Evolutionary conservation across 2,888 invertebrate species (phyloP).

Genomic region (Seira sanloemensis): DNA sequence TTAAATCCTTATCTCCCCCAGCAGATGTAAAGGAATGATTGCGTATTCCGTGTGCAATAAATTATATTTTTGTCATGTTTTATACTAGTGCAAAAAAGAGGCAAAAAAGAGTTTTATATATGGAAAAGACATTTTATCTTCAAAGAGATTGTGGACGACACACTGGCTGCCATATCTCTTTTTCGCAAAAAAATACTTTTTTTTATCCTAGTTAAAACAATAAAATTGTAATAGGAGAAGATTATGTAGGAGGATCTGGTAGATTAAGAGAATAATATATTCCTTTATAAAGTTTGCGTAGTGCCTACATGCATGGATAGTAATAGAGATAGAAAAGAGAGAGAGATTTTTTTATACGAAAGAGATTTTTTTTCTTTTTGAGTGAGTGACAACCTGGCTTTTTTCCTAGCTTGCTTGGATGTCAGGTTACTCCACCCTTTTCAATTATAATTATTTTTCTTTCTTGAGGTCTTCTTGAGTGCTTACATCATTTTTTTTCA

Average conservation of each 20-base stretch:
- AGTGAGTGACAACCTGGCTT: slow-evolving; percentile 71
- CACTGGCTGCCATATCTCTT: too few species aligned
- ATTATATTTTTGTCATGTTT: slow-evolving; percentile 26
- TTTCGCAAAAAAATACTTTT: neutral
- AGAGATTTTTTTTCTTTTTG: slow-evolving; percentile 28
- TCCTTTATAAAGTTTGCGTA: too few species aligned
- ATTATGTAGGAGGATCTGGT: slow-evolving; percentile 70
- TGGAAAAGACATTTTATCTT: neutral
- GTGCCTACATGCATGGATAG: too few species aligned
- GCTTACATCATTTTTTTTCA: slow-evolving; percentile 50
- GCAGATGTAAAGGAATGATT: slow-evolving; percentile 19
- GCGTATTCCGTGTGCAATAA: slow-evolving; percentile 42
- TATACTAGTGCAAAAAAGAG: neutral
- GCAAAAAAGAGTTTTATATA: too few species aligned
- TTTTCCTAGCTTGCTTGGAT: slow-evolving; percentile 58
- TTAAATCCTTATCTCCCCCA: neutral
- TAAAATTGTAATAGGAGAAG: neutral
- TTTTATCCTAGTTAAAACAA: neutral
- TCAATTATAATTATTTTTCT: slow-evolving; percentile 71
- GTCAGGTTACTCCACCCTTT: slow-evolving; percentile 73
- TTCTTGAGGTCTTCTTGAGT: slow-evolving; percentile 54
- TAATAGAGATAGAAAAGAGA: too few species aligned
- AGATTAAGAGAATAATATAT: neutral
- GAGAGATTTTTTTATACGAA: too few species aligned
- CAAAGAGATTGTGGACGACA: neutral